Conservation (phyloP, 2,797 vertebrate genomes). For the Hippocampus kuda region DNA sequence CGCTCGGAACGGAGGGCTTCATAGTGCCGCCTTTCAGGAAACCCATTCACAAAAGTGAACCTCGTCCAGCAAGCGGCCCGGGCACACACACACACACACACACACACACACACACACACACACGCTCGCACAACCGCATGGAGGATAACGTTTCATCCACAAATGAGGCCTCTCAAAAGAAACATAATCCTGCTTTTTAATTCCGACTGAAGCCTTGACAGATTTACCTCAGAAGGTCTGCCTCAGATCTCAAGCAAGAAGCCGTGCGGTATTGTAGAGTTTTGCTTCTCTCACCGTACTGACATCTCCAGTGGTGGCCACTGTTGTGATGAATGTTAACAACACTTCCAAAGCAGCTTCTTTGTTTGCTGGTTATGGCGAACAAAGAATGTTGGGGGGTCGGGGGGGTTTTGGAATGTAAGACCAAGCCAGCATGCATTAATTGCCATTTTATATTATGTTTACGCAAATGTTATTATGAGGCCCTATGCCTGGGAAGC, state of each 20-base stretch:
- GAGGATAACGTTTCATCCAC: slow-evolving; percentile 40
- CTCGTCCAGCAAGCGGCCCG: slow-evolving; percentile 24
- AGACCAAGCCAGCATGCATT: slow-evolving; percentile 27
- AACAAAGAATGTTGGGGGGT: slow-evolving; percentile 55
- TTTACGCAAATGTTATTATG: slow-evolving; percentile 43
- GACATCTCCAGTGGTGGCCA: neutral
- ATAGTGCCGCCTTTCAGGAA: slow-evolving; percentile 45
- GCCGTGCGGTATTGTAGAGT: neutral
- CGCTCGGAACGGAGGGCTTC: slow-evolving; percentile 25
- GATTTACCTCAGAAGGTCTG: slow-evolving; percentile 22
- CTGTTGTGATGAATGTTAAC: neutral
- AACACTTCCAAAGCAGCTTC: neutral
- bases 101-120: neutral
- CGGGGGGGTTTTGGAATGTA: slow-evolving; percentile 14
- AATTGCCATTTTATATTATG: slow-evolving; percentile 37
- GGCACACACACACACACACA: slow-evolving; percentile 2
- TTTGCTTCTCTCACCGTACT: neutral
- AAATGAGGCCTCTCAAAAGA: slow-evolving; percentile 35
- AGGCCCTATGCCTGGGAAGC: slow-evolving; percentile 30
- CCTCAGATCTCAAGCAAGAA: slow-evolving; percentile 17
- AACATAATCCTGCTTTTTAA: slow-evolving; percentile 49
- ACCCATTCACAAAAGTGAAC: slow-evolving; percentile 48
- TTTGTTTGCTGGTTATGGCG: neutral
- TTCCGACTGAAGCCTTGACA: slow-evolving; percentile 30
- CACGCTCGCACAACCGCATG: slow-evolving; percentile 8